Evolutionary conservation across 2,797 vertebrate genomes (phyloP).

Genomic region (Enteromius anoplus): DNA sequence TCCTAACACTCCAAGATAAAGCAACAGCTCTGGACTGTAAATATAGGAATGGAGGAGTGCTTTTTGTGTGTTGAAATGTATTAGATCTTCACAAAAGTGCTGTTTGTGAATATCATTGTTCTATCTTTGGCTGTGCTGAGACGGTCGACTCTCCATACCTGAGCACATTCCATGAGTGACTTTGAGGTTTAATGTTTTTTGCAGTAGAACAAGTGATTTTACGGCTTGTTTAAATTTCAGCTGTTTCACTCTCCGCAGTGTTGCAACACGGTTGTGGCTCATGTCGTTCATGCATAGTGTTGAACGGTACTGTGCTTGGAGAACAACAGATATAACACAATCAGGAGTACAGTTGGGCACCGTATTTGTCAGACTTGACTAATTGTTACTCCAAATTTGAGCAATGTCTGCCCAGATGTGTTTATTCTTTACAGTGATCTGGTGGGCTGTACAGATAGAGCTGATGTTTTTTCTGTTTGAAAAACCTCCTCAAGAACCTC

Average conservation of each 20-base stretch:
- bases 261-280: background rate
- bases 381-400: background rate
- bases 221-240: background rate
- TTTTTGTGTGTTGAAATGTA: slow-evolving; percentile 64
- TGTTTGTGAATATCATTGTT: slow-evolving; percentile 43
- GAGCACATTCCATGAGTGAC: slow-evolving; percentile 60
- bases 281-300: background rate
- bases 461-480: background rate
- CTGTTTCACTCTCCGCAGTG: background rate
- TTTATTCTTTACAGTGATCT: background rate
- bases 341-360: background rate
- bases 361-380: background rate
- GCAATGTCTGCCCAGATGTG: background rate
- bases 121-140: slow-evolving; percentile 46
- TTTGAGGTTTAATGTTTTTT: background rate
- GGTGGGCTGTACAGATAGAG: background rate
- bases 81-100: slow-evolving; percentile 50
- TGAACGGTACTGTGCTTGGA: background rate
- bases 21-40: slow-evolving; percentile 6
- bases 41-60: slow-evolving; percentile 46
- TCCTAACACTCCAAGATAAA: background rate
- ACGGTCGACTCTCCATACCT: slow-evolving; percentile 12
- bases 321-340: background rate
- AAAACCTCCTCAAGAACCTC: background rate
- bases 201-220: background rate